Base-by-base conservation (phyloP, 2,113 vertebrate genomes). In the Cynocephalus volans region DNA sequence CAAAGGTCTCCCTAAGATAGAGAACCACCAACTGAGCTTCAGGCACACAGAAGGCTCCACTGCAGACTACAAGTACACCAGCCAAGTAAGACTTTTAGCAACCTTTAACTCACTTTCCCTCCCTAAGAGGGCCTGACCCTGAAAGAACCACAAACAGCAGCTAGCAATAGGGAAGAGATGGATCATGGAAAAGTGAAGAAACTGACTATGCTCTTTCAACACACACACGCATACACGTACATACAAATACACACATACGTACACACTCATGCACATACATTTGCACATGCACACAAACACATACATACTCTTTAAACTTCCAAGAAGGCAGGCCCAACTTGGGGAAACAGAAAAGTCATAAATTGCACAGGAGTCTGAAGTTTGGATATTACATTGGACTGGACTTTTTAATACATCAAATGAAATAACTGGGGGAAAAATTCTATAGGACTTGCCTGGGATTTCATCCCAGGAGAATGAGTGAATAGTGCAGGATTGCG, bases 401-500 rank as follows among this genome's bases (percentile, higher is more conserved):
- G 23, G 12, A 67, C 23, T 83, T 88, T 88, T 89, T 69, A 81
- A 91, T 73, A 70, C 28, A 85, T 80, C 33, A 84, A 85, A 69
- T 14, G 41, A 95, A 97, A 76, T 58, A 64, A 75, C 12, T 24
- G 14, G 69, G 26, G 52, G 8, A 54, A 54, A 45, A 36, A 56
- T 13, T 75, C 24, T 33, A 70, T 24, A 89, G 67, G 33, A 89
- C 12, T 89, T 86, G 24, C 48, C 77, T 48, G 11, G 72, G 36
- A 86, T 93, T 88, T 95, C 45, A 89, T 65, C 60, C 33, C 73
- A 48, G 41, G 64, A 96, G 91, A 95, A 82, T 31, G 50, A 81
- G 50, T 36, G 52, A 58, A 50, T 48, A 80, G 23, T 77, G 7
- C 82, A 86, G 65, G 58, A 88, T 95, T 95, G 48, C 31, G 93